A percentile compares a stretch with the other conserved stretches of the same genome.
Evolutionary conservation across 2,888 invertebrate genomes (phyloP).

Genomic region (Muschampia plurimacula): DNA sequence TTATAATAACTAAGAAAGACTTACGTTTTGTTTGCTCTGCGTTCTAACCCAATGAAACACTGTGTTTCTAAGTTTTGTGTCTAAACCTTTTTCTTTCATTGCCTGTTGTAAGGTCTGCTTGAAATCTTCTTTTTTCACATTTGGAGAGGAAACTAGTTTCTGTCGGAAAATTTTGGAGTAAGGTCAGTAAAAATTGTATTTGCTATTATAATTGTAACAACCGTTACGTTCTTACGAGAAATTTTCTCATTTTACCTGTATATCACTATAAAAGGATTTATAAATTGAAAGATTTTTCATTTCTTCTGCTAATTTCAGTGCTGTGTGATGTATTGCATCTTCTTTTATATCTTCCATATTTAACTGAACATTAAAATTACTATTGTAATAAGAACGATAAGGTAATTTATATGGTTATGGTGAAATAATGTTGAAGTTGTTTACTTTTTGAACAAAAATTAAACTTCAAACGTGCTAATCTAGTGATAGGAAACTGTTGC

Average conservation of each 20-base stretch:
- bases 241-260: conserved; percentile 86
- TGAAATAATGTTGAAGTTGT: conserved; percentile 3
- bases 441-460: conserved; percentile 23
- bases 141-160: conserved; percentile 92
- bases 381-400: background rate
- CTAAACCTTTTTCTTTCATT: conserved; percentile 91
- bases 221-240: background rate
- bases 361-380: conserved; percentile 41
- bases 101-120: conserved; percentile 91
- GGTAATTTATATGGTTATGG: background rate
- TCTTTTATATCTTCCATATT: conserved; percentile 85
- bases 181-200: background rate
- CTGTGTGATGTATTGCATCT: conserved; percentile 89
- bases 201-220: background rate
- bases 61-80: conserved; percentile 93
- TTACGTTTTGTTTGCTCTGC: conserved; percentile 77
- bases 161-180: conserved; percentile 60
- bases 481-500: conserved; percentile 51
- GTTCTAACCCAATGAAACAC: conserved; percentile 92
- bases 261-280: conserved; percentile 90
- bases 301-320: conserved; percentile 92
- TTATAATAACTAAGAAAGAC: conserved; percentile 42
- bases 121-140: conserved; percentile 91
- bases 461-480: conserved; percentile 20
- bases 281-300: conserved; percentile 91